Evolutionary conservation across 53 echinoderm and acorn worm species (phyloP), one percentile per base, ranked within the genome.

Genomic region (Actinopyga echinites): DNA sequence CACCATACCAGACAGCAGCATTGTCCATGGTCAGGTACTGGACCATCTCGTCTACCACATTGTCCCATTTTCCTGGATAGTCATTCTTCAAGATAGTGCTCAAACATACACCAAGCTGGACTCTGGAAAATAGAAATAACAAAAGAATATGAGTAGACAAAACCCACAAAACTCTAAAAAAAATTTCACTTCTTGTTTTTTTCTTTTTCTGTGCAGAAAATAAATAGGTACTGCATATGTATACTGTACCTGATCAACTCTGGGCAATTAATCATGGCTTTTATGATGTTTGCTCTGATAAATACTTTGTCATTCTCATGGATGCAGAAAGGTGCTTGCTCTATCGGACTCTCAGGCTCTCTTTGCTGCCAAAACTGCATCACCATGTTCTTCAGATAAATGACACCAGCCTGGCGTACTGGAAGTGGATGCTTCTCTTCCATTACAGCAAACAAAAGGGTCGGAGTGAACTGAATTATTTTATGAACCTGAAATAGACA

Each of bases 341-440:
- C 96, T 40, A 87, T 62, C 28, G 90, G 90, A 2, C 80, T 87
- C 75, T 96, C 93, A 0, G 88, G 85, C 59, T 96, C 96, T 24
- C 93, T 84, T 57, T 92, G 90, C 45, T 91, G 89, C 96, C 96
- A 96, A 82, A 90, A 96, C 78, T 96, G 96, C 17, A 87, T 92
- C 9, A 96, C 92, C 96, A 96, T 96, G 81, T 96, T 96, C 87
- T 96, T 96, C 56, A 96, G 88, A 73, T 96, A 96, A 82, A 96
- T 96, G 54, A 96, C 96, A 17, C 96, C 96, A 0, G 96, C 96
- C 78, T 96, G 96, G 6, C 96, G 91, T 21, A 95, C 93, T 12
- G 93, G 92, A 44, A 96, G 91, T 6, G 83, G 93, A 28, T 87
- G 80, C 4, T 44, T 64, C 35, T 90, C 93, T 0, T 91, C 89